Conservation (phyloP, 2,888 invertebrate species). For the Spilosoma lubricipeda region DNA sequence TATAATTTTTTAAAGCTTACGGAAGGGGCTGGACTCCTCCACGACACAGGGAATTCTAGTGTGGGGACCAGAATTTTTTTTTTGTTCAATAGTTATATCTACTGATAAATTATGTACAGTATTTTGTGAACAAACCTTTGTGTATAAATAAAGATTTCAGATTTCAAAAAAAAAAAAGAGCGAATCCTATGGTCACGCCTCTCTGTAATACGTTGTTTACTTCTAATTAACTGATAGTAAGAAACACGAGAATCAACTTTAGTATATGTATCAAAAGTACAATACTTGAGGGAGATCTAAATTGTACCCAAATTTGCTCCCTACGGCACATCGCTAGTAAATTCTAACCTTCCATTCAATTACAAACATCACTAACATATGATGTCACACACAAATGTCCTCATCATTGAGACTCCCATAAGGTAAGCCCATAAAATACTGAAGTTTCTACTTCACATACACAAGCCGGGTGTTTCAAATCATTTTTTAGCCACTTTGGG, state of each 20-base stretch:
- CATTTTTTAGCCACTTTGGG: not conserved
- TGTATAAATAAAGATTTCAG: too few species aligned
- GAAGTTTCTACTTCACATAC: not conserved
- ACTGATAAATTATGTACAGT: too few species aligned
- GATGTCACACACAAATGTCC: not conserved
- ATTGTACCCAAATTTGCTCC: conserved; percentile 3
- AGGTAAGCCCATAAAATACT: not conserved
- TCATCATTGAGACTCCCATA: not conserved
- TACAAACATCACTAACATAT: not conserved
- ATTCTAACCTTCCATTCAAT: not conserved
- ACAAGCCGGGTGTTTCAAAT: not conserved
- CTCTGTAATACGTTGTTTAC: not conserved
- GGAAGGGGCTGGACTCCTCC: too few species aligned
- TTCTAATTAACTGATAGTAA: not conserved
- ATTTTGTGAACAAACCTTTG: too few species aligned
- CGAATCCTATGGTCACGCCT: not conserved
- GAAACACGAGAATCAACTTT: not conserved
- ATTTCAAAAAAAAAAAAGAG: too few species aligned
- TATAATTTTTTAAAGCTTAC: too few species aligned
- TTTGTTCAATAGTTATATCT: too few species aligned
- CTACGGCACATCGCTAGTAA: not conserved
- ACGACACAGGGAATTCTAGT: too few species aligned
- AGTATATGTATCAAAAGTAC: not conserved
- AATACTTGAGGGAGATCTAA: not conserved
- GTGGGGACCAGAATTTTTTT: too few species aligned